Evolutionary conservation across 2,113 vertebrate genomes (phyloP), one percentile per base, ranked within the genome.

Genomic region (Pseudorasbora parva): DNA sequence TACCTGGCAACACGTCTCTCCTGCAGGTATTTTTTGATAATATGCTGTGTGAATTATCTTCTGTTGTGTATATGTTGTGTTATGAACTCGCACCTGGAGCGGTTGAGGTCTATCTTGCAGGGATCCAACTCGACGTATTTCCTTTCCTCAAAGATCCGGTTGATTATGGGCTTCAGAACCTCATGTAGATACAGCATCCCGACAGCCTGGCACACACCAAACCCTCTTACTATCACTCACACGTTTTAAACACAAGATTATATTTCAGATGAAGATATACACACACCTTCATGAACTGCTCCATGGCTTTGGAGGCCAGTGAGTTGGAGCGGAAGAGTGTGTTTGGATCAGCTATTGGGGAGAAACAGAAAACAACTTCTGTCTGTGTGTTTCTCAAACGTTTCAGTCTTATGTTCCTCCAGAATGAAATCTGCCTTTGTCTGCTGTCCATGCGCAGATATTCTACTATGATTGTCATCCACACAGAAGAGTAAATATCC

Each of bases 281-380:
- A 30, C 91, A 76, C 82, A 97, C 96, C 96, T 96, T 97, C 96
- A 99, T 95, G 87, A 98, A 97, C 83, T 97, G 96, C 57, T 98
- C 96, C 96, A 97, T 92, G 0, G 96, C 94, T 88, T 99, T 99
- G 83, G 97, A 97, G 12, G 97, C 95, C 90, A 97, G 90, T 0
- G 97, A 98, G 92, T 96, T 98, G 54, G 97, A 98, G 66, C 95
- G 94, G 90, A 98, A 97, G 71, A 98, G 93, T n/a, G 95, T 97
- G 90, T 97, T 99, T 90, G 97, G 96, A 88, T 98, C 96, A 5
- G 90, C 97, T 99, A 89, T 59, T 79, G 89, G 77, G 66, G 54
- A 81, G 76, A 87, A 9, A 72, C n/a, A 87, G 59, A 83, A 43
- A 68, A 73, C 68, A 41, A 2, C 43, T 43, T 47, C 41, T 45